Percentiles rank a stretch among this genome's conserved stretches.
These are phyloP conservation scores for Siniperca undulata DNA, from an alignment of 2,797 vertebrate species.

Conservation along the genomic window DNA sequence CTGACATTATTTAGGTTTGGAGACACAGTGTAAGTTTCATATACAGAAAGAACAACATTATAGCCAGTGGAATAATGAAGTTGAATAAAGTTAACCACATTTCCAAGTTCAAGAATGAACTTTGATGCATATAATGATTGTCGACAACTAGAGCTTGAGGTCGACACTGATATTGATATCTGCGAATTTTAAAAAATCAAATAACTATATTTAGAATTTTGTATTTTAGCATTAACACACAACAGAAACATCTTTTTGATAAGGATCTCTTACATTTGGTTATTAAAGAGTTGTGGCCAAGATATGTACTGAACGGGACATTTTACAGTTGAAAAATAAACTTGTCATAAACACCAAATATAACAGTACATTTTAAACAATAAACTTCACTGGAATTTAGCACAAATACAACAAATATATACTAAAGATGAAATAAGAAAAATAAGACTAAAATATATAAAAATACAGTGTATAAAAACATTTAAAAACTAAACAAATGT, in stretches of 20 bases:
- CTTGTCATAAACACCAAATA: neutral
- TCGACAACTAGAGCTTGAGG: neutral
- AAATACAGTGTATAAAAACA: neutral
- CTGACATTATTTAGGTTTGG: slow-evolving; percentile 1
- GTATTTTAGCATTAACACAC: neutral
- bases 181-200: neutral
- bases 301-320: neutral
- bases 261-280: neutral
- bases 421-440: neutral
- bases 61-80: neutral
- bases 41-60: neutral
- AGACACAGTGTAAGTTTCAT: slow-evolving; percentile 3
- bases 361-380: neutral
- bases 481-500: neutral
- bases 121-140: neutral
- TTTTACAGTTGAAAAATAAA: neutral
- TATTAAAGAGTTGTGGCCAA: neutral
- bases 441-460: neutral
- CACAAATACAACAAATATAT: neutral
- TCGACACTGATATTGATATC: neutral
- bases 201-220: neutral
- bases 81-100: neutral
- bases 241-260: neutral
- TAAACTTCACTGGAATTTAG: neutral
- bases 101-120: neutral